Evolutionary conservation across 2,888 invertebrate species (phyloP).

Genomic region (Lordiphosa fenestrarum): DNA sequence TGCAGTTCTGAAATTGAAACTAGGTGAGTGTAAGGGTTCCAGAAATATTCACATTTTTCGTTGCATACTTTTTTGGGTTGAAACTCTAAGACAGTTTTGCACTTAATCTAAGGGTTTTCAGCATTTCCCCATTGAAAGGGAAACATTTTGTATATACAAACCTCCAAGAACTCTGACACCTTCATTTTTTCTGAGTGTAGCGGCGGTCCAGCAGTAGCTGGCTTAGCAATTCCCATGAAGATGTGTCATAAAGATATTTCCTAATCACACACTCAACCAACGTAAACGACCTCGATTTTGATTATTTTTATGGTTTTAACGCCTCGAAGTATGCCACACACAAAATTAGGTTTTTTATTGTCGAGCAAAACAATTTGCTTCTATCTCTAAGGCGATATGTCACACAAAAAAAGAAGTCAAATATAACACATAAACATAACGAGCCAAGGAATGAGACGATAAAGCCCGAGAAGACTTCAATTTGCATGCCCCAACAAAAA

Average conservation of each 20-base stretch:
- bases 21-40: too few relatives aligned
- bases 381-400: slow-evolving; percentile 74
- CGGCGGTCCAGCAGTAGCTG: slow-evolving; percentile 30
- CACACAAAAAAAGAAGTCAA: slow-evolving; percentile 38
- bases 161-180: too few relatives aligned
- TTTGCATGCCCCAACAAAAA: slow-evolving; percentile 46
- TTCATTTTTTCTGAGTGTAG: neutral
- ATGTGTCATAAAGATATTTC: slow-evolving; percentile 63
- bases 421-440: slow-evolving; percentile 48
- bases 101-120: too few relatives aligned
- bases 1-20: too few relatives aligned
- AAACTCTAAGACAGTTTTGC: too few relatives aligned
- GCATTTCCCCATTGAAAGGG: too few relatives aligned
- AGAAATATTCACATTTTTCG: too few relatives aligned
- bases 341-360: slow-evolving; percentile 37
- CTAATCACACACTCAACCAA: slow-evolving; percentile 51
- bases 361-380: slow-evolving; percentile 68
- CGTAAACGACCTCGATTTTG: slow-evolving; percentile 46
- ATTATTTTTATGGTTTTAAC: slow-evolving; percentile 60
- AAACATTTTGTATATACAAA: too few relatives aligned
- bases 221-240: slow-evolving; percentile 50
- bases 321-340: slow-evolving; percentile 15
- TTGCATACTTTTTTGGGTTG: too few relatives aligned
- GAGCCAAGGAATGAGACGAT: slow-evolving; percentile 1
- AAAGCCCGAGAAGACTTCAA: slow-evolving; percentile 17